Evolutionary conservation across 2,113 vertebrate species (phyloP).

Genomic region (Lepisosteus oculatus): DNA sequence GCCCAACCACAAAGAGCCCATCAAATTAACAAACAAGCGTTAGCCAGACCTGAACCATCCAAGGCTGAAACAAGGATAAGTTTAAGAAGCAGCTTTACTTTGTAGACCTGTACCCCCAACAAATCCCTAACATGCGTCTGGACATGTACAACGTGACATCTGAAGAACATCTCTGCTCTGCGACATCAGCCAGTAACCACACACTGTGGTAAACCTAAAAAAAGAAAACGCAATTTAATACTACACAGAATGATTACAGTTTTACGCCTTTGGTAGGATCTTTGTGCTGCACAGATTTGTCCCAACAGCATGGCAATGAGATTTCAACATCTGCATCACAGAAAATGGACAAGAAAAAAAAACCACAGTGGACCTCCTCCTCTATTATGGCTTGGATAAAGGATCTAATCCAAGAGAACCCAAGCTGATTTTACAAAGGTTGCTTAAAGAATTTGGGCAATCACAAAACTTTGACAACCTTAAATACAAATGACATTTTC

Average conservation of each 20-base stretch:
- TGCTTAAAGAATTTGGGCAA: too few species aligned
- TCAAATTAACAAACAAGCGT: slow-evolving; percentile 48
- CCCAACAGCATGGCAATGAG: not conserved
- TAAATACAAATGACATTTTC: too few species aligned
- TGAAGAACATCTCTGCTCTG: slow-evolving; percentile 58
- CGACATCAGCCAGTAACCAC: slow-evolving; percentile 48
- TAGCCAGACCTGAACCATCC: slow-evolving; percentile 44
- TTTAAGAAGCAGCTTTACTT: slow-evolving; percentile 71
- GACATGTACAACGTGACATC: slow-evolving; percentile 54
- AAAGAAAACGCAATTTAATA: slow-evolving; percentile 75
- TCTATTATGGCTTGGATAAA: too few species aligned
- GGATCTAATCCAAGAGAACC: too few species aligned
- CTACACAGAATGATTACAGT: slow-evolving; percentile 53
- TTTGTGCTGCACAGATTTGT: not conserved
- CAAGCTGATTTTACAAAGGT: too few species aligned
- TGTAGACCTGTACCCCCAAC: slow-evolving; percentile 78
- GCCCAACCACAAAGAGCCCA: slow-evolving; percentile 39
- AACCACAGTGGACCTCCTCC: too few species aligned
- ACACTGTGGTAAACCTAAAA: slow-evolving; percentile 71
- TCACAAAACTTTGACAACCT: too few species aligned
- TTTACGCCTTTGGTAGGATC: not conserved
- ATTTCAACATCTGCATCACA: too few species aligned
- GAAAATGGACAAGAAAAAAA: too few species aligned
- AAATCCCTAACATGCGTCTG: slow-evolving; percentile 60
- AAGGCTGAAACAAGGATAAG: slow-evolving; percentile 60